Evolutionary conservation across 2,888 invertebrate species (phyloP), one percentile per base, ranked within the genome.

Genomic region (Reticulitermes lucifugus): DNA sequence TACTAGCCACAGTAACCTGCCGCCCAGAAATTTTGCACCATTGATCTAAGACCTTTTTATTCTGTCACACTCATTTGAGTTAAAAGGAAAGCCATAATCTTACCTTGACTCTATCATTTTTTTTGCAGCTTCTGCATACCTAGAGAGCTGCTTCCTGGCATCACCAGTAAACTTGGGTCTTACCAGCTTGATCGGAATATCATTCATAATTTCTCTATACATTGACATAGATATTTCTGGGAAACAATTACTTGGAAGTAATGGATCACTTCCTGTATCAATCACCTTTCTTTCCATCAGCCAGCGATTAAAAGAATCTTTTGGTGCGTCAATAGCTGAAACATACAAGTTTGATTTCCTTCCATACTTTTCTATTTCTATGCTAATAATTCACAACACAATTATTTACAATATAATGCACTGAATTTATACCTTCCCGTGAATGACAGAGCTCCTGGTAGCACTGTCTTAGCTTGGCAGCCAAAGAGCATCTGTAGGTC

Each of bases 171-270:
- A 98, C 91, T 98, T 98, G 14, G 98, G 98, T 90, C 98, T 95
- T n/a, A 97, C 95, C 86, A 99, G 93, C 91, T 98, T 98, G 86
- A 99, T 97, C 18, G 99, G 99, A 90, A 99, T 98, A 91, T 99
- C 98, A 91, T 98, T 97, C 98, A 99, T 98, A 84, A 99, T 98
- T 92, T 99, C 99, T 87, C 97, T 95, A 91, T 98, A 98, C 98
- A 99, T 98, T 2, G 97, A 96, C 90, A 95, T 94, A 9, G 98
- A 98, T 88, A 99, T 96, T 91, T 98, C 98, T 2, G 97, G 96
- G 88, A 95, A 94, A 91, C 98, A 98, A 90, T 95, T 95, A 90
- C 97, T 97, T 12, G 99, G 98, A 82, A 99, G 92, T 83, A 99
- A 91, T 0, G 98, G 97, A 92, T 99, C 99, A 85, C 94, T 95